Evolutionary conservation across 2,888 invertebrate species (phyloP).

Genomic region (Mechanitis mazaeus): DNA sequence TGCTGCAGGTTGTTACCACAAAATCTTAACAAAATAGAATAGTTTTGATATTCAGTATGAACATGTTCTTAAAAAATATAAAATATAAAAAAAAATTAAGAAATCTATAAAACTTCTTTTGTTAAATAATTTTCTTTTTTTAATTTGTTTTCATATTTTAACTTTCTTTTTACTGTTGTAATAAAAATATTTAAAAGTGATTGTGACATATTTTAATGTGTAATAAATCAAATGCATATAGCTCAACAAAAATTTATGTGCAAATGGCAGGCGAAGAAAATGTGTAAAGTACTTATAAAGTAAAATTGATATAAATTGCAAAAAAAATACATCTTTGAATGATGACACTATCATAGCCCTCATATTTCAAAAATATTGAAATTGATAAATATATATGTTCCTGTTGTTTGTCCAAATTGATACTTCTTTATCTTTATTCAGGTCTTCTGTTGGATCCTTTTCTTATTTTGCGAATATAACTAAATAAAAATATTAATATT

Average conservation of each 20-base stretch:
- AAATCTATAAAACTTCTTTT: neutral
- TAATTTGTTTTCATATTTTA: no score
- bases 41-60: neutral
- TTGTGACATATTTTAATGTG: neutral
- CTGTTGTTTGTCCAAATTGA: no score
- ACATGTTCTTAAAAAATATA: neutral
- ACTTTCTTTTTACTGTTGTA: no score
- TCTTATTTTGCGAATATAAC: no score
- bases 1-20: slow-evolving; percentile 45
- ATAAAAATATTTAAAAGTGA: neutral
- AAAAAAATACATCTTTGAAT: slow-evolving; percentile 2
- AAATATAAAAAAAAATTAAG: neutral
- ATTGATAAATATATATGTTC: no score
- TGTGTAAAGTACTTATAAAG: slow-evolving; percentile 8
- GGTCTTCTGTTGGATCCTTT: no score
- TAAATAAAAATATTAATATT: no score
- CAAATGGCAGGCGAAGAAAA: slow-evolving; percentile 15
- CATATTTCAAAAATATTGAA: neutral
- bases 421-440: no score
- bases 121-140: neutral
- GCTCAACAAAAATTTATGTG: slow-evolving; percentile 4
- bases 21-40: slow-evolving; percentile 59
- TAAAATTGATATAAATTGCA: slow-evolving; percentile 4
- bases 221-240: neutral
- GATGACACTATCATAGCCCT: neutral